Evolutionary conservation across 2,113 vertebrate genomes (phyloP).

Genomic region (Ptilorrhoa leucosticta): DNA sequence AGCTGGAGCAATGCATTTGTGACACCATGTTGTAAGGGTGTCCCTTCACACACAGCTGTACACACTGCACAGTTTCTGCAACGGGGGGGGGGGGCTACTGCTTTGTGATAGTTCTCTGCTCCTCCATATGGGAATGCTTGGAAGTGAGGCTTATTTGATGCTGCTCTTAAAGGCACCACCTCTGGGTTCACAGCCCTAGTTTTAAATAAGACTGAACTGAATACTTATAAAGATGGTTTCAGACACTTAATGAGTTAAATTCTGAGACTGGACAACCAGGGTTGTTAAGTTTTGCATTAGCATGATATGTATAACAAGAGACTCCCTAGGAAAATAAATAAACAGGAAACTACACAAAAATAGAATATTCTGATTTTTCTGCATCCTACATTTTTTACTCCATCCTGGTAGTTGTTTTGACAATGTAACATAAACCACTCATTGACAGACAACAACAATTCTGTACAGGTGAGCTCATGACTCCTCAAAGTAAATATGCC

Average conservation of each 20-base stretch:
- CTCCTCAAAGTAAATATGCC: neutral
- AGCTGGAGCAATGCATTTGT: neutral
- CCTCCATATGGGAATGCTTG: neutral
- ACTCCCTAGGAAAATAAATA: neutral
- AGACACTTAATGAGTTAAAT: neutral
- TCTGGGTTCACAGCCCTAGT: neutral
- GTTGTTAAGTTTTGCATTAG: neutral
- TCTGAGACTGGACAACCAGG: neutral
- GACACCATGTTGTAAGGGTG: neutral
- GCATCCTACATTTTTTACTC: conserved; percentile 6
- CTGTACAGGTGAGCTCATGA: neutral
- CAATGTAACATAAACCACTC: conserved; percentile 8
- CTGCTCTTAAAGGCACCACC: neutral
- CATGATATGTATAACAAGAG: neutral
- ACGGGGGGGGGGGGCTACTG: neutral
- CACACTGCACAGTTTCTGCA: neutral
- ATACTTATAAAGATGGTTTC: neutral
- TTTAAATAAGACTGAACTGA: neutral
- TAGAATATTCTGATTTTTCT: neutral
- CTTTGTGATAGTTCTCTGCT: neutral
- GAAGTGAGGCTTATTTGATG: neutral
- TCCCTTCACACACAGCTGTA: neutral
- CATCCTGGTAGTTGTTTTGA: neutral
- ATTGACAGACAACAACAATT: neutral
- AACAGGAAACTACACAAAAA: conserved; percentile 31